These are phyloP conservation scores for Isotomurus palustris DNA, from an alignment of 2,888 invertebrate species.

Conservation along the genomic window DNA sequence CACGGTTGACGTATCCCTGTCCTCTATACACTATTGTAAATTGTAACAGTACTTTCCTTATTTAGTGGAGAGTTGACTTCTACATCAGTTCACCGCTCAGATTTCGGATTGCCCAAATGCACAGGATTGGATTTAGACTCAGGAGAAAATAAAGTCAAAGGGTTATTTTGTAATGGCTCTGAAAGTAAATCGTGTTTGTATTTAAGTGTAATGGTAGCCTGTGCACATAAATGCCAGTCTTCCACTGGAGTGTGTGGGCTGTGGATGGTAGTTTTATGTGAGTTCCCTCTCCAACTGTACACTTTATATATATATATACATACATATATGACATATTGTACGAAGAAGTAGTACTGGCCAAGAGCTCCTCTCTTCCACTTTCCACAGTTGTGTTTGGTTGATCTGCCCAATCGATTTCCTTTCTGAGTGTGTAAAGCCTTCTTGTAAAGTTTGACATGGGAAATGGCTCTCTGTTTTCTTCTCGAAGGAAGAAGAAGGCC, in stretches of 20 bases:
- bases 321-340: background rate
- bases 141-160: too few relatives aligned
- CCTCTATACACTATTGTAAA: too few relatives aligned
- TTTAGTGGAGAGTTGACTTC: too few relatives aligned
- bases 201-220: too few relatives aligned
- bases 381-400: constrained; percentile 14
- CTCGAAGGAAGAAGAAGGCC: background rate
- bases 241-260: background rate
- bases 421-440: background rate
- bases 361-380: too few relatives aligned
- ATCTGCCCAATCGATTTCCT: constrained; percentile 19
- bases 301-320: background rate
- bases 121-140: too few relatives aligned
- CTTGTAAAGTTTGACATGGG: background rate
- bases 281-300: background rate
- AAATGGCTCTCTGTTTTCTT: background rate
- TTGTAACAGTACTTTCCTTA: background rate
- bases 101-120: too few relatives aligned
- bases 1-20: too few relatives aligned
- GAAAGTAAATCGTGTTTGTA: too few relatives aligned
- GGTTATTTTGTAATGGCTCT: too few relatives aligned
- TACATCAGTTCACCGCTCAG: too few relatives aligned
- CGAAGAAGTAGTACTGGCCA: background rate
- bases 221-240: too few relatives aligned
- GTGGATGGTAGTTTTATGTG: background rate